phyloP scores from a whole-genome alignment of 2,113 vertebrate genomes.

The Sceloporus undulatus region DNA sequence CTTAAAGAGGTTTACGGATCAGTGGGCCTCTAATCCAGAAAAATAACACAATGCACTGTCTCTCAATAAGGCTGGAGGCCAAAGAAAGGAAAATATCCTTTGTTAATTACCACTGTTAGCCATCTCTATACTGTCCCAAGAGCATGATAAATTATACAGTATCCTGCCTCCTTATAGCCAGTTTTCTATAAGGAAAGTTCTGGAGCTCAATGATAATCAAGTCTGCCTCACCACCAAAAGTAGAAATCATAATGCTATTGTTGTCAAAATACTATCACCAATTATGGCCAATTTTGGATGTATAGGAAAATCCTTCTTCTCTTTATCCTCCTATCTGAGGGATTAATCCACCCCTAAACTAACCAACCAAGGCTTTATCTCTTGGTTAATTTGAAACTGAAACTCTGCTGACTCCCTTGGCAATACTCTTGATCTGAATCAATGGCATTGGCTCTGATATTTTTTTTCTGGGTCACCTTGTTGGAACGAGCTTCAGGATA shows the following conservation, averaged over 20 bases:
- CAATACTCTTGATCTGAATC: background rate
- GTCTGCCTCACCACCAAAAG: background rate
- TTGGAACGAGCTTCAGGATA: background rate
- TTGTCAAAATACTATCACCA: background rate
- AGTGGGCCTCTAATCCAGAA: constrained; percentile 30
- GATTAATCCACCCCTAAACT: background rate
- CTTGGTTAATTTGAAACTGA: background rate
- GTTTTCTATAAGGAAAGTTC: constrained; percentile 8
- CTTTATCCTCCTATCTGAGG: background rate
- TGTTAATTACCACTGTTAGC: constrained; percentile 15
- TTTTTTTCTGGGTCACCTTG: background rate
- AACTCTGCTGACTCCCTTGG: background rate
- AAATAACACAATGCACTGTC: background rate
- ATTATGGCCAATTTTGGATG: background rate
- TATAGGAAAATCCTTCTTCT: too few species aligned
- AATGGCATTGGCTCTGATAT: background rate
- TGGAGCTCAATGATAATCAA: background rate
- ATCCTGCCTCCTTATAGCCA: background rate
- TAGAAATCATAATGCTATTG: background rate
- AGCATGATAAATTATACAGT: background rate
- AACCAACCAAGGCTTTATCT: background rate
- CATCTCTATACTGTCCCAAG: constrained; percentile 6
- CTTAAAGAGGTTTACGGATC: background rate
- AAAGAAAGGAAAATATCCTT: background rate
- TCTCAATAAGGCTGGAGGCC: background rate